These are phyloP conservation scores for Remorina albescens DNA, from an alignment of 2,797 vertebrate genomes.

Conservation along the genomic window DNA sequence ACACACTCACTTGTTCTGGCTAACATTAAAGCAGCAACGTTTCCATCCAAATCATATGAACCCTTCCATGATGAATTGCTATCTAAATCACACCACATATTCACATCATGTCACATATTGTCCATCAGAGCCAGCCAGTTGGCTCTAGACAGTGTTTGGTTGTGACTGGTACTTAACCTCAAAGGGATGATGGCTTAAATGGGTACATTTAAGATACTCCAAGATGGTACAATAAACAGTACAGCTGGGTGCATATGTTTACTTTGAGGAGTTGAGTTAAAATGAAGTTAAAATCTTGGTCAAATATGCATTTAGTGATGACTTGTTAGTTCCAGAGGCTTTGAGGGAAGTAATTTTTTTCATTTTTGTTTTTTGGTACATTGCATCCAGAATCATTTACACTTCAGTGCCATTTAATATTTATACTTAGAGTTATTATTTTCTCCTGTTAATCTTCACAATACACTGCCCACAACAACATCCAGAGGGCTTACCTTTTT, in stretches of 20 bases:
- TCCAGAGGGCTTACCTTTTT: slow-evolving; percentile 60
- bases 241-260: not conserved
- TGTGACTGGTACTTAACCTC: not conserved
- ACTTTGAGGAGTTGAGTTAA: not conserved
- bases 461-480: too few species aligned
- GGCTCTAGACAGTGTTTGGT: not conserved
- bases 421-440: too few species aligned
- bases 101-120: too few species aligned
- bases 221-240: not conserved
- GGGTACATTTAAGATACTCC: not conserved
- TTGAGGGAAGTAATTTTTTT: not conserved
- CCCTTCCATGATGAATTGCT: not conserved
- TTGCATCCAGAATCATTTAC: not conserved
- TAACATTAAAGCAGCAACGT: not conserved
- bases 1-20: not conserved
- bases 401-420: not conserved
- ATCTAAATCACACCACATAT: too few species aligned
- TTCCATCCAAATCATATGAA: not conserved
- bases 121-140: not conserved
- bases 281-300: not conserved
- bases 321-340: not conserved
- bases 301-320: not conserved
- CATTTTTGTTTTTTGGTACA: not conserved
- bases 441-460: not conserved
- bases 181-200: not conserved